Base-by-base conservation (phyloP, 2,888 invertebrate species). In the Rhimphoctona megacephalus region DNA sequence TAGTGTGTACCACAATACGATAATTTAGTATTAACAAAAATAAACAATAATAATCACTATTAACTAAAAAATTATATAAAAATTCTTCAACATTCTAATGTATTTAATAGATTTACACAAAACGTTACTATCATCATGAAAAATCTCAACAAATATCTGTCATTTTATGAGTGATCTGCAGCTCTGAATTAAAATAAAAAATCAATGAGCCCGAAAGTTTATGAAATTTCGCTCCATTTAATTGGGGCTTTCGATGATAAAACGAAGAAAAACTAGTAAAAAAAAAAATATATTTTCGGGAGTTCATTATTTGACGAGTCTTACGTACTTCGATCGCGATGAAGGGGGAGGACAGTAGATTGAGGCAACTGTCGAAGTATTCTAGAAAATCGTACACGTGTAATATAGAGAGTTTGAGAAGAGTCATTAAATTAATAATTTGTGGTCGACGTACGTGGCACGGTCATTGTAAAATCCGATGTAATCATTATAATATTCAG, bases 361-460 rank as follows among this genome's bases (percentile, higher is more conserved):
- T 3, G 36, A 67, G 39, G n/a, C 36, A 36, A 39, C 14, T 4
- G 33, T 69, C 25, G 25, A 25, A 46, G 25, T 17, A 25, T 25
- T 30, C 7, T 25, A 43, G 39, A 43, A 36, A 30, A 25, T 39
- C n/a, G 22, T 46, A 17, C 69, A 25, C 17, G 7, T 17, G 72
- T 7, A 17, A 54, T 19, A 22, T 25, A 66, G 22, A 33, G 9
- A 36, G 36, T 81, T 66, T 43, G 73, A 72, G 81, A 39, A 88
- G 88, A 87, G 91, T 90, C 93, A 92, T 94, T 94, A 94, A 94
- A 94, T 94, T 92, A 93, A 94, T 94, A 94, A 94, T 94, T 94
- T 94, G 94, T 94, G 94, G 94, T 93, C 93, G 93, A 92, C 92
- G 92, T 90, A 90, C 39, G 54, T 36, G 49, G 33, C 69, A 91